Base-by-base conservation (phyloP, 2,797 vertebrate genomes). In the Lacerta agilis region DNA sequence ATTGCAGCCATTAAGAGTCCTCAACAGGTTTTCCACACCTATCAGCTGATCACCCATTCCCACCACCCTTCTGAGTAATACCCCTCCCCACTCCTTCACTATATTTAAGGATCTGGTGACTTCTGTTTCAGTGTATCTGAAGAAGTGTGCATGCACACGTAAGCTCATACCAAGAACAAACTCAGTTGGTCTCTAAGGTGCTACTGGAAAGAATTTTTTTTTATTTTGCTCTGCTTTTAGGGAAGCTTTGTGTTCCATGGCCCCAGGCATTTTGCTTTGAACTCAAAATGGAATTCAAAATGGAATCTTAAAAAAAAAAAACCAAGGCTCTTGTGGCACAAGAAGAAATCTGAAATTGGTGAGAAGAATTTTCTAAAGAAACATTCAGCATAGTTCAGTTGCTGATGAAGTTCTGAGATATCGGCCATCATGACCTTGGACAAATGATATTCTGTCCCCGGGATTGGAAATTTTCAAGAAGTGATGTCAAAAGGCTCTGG, bases 361-460 rank as follows among this genome's bases (percentile, higher is more conserved):
- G 73, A 77, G 38, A 38, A 69, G 58, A 85, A 8, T 38, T 85
- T 85, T 85, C 58, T 58, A 77, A 66, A 27, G 29, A 76, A 82
- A 38, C 13, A 8, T 27, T 8, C 45, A 15, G 55, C 79, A 75
- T 41, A 36, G 11, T 58, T 81, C 69, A 17, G 33, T 61, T 36
- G 69, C 55, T 10, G 71, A 87, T 49, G 69, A 82, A 76, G 27
- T 82, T 43, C 58, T 41, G 29, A 49, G 4, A 6, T 7, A 29
- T 1, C 18, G 77, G 77, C 61, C 72, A 17, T 0, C 0, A 38
- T 82, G 88, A 75, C 83, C 78, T 78, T 76, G 77, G 73, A 88
- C 86, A 77, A 69, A 41, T n/a, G 58, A 73, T 15, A 73, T 33
- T 87, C 61, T 83, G 86, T 85, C 82, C 79, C 81, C 81, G 7